phyloP scores from a whole-genome alignment of 2,888 invertebrate species.

The Caenorhabditis panamensis region DNA sequence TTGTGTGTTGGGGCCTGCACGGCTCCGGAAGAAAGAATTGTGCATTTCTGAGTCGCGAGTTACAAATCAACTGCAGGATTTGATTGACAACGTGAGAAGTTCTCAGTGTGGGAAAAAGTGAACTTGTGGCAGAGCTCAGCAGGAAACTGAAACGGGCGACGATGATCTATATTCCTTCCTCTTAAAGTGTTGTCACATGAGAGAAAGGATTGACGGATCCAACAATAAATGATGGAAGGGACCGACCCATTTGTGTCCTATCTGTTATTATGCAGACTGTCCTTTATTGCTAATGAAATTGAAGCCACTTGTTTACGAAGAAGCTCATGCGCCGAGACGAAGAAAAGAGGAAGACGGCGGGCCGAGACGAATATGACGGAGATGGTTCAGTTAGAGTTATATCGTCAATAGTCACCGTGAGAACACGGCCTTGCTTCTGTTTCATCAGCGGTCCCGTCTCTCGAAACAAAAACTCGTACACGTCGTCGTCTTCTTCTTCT shows the following conservation, averaged over 20 bases:
- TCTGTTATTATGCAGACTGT: slow-evolving; percentile 33
- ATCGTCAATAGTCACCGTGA: slow-evolving; percentile 59
- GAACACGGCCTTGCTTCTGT: slow-evolving; percentile 38
- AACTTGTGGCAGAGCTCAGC: slow-evolving; percentile 13
- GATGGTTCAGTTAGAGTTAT: slow-evolving; percentile 17
- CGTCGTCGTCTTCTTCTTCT: slow-evolving; percentile 27
- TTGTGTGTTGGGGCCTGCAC: background rate
- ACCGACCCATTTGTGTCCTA: slow-evolving; percentile 21
- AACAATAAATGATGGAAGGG: background rate
- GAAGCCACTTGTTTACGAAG: slow-evolving; percentile 49
- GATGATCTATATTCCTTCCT: background rate
- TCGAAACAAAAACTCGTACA: slow-evolving; percentile 50
- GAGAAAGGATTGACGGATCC: background rate
- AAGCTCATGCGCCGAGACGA: slow-evolving; percentile 24
- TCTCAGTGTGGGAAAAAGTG: background rate
- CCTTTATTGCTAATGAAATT: slow-evolving; percentile 58
- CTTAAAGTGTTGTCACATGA: background rate
- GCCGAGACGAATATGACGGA: slow-evolving; percentile 16
- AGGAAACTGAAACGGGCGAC: background rate
- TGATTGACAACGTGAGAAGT: slow-evolving; percentile 16
- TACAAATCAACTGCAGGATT: background rate
- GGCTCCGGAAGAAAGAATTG: background rate
- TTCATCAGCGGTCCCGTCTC: slow-evolving; percentile 40
- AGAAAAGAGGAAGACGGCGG: slow-evolving; percentile 15
- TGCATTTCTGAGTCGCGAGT: slow-evolving; percentile 14